Conservation (phyloP, 2,113 vertebrate genomes). For the Seriola rivoliana region DNA sequence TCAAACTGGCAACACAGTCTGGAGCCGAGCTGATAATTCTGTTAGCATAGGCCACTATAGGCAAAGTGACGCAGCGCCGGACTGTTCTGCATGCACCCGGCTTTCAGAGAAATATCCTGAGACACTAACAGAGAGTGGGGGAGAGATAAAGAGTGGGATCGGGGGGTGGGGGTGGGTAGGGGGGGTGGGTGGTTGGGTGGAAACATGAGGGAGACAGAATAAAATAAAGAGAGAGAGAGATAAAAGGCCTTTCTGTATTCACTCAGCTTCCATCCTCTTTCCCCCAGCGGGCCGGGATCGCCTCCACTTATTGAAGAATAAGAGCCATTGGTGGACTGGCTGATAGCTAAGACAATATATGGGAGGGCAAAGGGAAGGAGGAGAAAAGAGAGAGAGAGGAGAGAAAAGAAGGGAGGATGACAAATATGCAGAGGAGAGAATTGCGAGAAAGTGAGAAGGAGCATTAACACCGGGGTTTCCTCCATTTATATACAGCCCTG, state of each 20-base stretch:
- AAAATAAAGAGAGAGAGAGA: constrained; percentile 71
- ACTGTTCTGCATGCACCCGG: constrained; percentile 50
- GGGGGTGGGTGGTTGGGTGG: constrained; percentile 28
- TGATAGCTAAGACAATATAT: constrained; percentile 72
- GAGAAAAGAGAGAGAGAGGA: constrained; percentile 39
- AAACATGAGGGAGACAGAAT: constrained; percentile 63
- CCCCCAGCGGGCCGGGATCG: constrained; percentile 57
- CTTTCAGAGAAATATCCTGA: constrained; percentile 52
- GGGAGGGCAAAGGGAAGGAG: constrained; percentile 48
- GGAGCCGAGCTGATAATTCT: constrained; percentile 67
- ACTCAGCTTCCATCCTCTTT: constrained; percentile 53
- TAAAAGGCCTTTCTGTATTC: constrained; percentile 76
- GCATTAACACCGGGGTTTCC: constrained; percentile 17
- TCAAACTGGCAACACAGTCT: constrained; percentile 40
- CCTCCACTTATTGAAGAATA: constrained; percentile 72
- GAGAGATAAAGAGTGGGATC: constrained; percentile 53
- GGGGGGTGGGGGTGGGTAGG: constrained; percentile 11
- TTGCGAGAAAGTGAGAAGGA: constrained; percentile 26
- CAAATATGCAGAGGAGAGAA: constrained; percentile 25
- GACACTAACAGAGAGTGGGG: constrained; percentile 45
- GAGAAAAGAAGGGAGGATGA: constrained; percentile 8
- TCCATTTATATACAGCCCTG: constrained; percentile 32
- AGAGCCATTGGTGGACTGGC: constrained; percentile 61
- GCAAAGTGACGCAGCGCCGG: constrained; percentile 15
- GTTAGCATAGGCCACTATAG: constrained; percentile 58